Base-by-base conservation (phyloP, 2,797 vertebrate species). In the Schizopygopsis pylzovi region DNA sequence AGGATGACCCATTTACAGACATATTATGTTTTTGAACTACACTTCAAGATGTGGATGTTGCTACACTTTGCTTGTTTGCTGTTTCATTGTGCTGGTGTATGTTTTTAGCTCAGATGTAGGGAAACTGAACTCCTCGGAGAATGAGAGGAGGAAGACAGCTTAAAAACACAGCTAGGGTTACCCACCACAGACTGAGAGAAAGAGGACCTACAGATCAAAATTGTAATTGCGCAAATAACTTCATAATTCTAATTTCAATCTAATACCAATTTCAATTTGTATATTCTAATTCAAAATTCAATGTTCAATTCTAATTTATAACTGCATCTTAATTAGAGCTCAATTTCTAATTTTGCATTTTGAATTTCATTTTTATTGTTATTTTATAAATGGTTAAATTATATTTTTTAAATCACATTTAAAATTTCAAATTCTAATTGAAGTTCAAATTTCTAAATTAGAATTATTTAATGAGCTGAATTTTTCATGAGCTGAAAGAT, bases 101-200 rank as follows among this genome's bases (percentile, higher is more conserved):
- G 75, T 81, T 82, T 90, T 86, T 65, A 89, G 63, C 59, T 41
- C 13, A 45, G 61, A 77, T 86, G 72, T 67, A 54, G 65, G 72
- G 49, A 86, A 86, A 43, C 47, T 12, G n/a, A 71, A 20, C 22
- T 20, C 56, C 54, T 15, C 16, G 37, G 43, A 68, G 25, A 82
- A 70, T 18, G 37, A 33, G 65, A 54, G 22, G 47, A 65, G 10
- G 41, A 70, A 37, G 15, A 37, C 20, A 63, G 25, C 56, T 28
- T 49, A 15, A 65, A 54, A 82, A 79, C 20, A 18, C 37, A 70
- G 37, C 45, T 65, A 49, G 43, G 54, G 33, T 68, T 68, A 43
- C 22, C 22, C 43, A 49, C 18, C 39, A 45, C 43, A 79, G 9
- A 73, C 33, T 78, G 28, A 13, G 18, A 11, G 33, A 41, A 3